Evolutionary conservation across 2,113 vertebrate species (phyloP).

Genomic region (Silurus meridionalis): DNA sequence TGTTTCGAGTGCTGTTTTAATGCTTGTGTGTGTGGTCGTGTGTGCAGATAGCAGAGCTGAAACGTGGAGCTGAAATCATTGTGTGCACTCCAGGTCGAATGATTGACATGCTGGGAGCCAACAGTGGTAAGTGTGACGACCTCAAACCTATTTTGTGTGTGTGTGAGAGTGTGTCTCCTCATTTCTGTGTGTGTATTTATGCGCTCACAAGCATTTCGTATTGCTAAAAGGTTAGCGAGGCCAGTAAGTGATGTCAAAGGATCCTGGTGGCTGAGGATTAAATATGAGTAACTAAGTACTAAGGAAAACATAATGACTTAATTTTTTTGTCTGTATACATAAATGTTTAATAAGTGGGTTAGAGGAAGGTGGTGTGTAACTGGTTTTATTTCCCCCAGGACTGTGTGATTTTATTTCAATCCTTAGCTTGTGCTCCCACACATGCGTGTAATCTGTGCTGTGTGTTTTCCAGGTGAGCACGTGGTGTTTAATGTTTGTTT

Average conservation of each 20-base stretch:
- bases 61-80: constrained; percentile 98
- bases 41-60: constrained; percentile 93
- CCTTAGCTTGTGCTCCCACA: constrained; percentile 74
- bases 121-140: constrained; percentile 86
- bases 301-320: neutral
- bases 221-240: neutral
- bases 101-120: constrained; percentile 99
- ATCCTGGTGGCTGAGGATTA: neutral
- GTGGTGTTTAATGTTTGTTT: constrained; percentile 96
- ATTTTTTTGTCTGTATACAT: neutral
- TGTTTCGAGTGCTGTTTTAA: neutral
- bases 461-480: constrained; percentile 95
- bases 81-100: constrained; percentile 98
- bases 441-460: constrained; percentile 99
- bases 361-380: neutral
- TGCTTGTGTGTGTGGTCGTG: neutral
- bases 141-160: neutral
- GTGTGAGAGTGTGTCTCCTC: neutral
- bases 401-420: neutral
- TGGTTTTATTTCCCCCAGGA: neutral
- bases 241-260: neutral
- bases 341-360: neutral
- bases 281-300: neutral
- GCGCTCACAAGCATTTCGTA: neutral
- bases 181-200: neutral